Evolutionary conservation across 2,888 invertebrate species (phyloP).

Genomic region (Gari tellinella): DNA sequence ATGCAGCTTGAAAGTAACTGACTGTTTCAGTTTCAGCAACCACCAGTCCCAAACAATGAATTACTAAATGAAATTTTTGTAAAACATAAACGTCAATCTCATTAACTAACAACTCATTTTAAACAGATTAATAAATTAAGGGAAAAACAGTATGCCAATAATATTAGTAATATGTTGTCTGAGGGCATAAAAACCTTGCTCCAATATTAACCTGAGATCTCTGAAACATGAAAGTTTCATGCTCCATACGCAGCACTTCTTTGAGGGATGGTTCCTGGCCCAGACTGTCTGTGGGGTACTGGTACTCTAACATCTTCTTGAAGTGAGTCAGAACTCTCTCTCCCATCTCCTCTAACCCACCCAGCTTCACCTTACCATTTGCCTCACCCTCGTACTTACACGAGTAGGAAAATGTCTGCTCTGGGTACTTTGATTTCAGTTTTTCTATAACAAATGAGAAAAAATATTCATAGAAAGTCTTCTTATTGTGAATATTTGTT

Average conservation of each 20-base stretch:
- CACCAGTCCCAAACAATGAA: too few species aligned
- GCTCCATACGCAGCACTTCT: slow-evolving; percentile 54
- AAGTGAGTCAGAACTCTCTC: slow-evolving; percentile 58
- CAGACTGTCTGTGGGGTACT: slow-evolving; percentile 58
- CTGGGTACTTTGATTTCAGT: slow-evolving; percentile 30
- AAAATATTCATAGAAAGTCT: too few species aligned
- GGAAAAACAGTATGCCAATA: too few species aligned
- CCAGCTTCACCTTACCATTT: slow-evolving; percentile 28
- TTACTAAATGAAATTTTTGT: too few species aligned
- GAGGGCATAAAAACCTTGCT: background rate
- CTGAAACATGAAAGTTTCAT: slow-evolving; percentile 68
- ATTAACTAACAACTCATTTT: too few species aligned
- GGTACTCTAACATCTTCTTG: slow-evolving; percentile 50
- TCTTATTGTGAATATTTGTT: background rate
- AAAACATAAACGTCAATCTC: too few species aligned
- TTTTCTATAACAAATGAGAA: slow-evolving; percentile 30
- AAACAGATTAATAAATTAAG: too few species aligned
- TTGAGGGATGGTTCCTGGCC: slow-evolving; percentile 42
- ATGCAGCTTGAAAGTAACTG: too few species aligned
- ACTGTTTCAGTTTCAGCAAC: too few species aligned
- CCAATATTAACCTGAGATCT: slow-evolving; percentile 58
- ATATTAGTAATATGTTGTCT: too few species aligned
- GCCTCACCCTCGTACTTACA: slow-evolving; percentile 32
- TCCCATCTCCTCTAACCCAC: slow-evolving; percentile 64
- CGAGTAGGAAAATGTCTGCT: slow-evolving; percentile 39